Evolutionary conservation across 1,140 invertebrate species (phyloP).

Genomic region (Drosophila watanabei): DNA sequence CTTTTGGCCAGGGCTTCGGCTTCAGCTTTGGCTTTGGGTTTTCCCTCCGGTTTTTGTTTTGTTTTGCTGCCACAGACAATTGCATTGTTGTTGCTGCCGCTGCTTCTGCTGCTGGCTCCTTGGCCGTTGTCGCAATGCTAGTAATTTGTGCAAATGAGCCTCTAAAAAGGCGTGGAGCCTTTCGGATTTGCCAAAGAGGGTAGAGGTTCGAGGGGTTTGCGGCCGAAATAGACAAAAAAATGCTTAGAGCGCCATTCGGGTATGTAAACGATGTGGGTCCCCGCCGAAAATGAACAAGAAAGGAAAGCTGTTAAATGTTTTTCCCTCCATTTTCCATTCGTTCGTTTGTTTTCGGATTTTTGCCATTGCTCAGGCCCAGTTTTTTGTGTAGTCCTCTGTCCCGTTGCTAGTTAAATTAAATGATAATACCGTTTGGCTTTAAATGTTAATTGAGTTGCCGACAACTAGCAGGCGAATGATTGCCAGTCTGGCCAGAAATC

Average conservation of each 20-base stretch:
- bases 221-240: conserved; percentile 20
- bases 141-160: conserved; percentile 83
- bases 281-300: conserved; percentile 48
- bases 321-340: conserved; percentile 37
- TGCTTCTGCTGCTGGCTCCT: conserved; percentile 23
- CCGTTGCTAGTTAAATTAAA: conserved; percentile 25
- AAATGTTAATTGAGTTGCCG: conserved; percentile 41
- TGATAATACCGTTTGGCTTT: conserved; percentile 44
- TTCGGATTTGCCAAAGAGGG: conserved; percentile 20
- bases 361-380: conserved; percentile 24
- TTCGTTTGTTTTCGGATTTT: conserved; percentile 18
- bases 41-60: conserved; percentile 13
- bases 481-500: conserved; percentile 6
- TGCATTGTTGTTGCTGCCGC: conserved; percentile 57
- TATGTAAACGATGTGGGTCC: conserved; percentile 57
- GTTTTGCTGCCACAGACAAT: conserved; percentile 58
- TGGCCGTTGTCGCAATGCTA: conserved; percentile 74
- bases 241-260: conserved; percentile 69
- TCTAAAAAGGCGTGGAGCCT: conserved; percentile 68
- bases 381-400: not conserved
- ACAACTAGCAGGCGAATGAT: not conserved
- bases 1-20: conserved; percentile 33
- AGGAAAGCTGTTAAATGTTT: conserved; percentile 72
- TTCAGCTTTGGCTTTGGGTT: conserved; percentile 35
- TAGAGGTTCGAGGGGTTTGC: not conserved